Conservation (phyloP, 2,888 invertebrate species). For the Sarcophaga subvicina region DNA sequence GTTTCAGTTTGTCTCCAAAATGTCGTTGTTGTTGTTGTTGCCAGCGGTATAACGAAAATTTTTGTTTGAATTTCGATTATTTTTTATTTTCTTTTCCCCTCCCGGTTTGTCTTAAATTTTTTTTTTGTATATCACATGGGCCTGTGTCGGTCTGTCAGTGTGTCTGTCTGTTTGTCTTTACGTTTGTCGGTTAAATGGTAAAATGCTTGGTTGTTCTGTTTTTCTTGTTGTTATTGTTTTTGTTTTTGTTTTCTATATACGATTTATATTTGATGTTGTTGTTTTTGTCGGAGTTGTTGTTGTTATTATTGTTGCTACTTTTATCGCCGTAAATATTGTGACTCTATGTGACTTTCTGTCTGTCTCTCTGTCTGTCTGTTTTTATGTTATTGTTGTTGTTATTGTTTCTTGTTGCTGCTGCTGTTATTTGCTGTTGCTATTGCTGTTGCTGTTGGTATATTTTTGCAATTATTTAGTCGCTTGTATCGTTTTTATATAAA, state of each 20-base stretch:
- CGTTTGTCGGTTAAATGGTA: slow-evolving; percentile 9
- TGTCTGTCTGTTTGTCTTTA: slow-evolving; percentile 20
- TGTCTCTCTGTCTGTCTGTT: too few species aligned
- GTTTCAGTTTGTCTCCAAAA: slow-evolving; percentile 67
- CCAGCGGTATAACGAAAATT: slow-evolving; percentile 50
- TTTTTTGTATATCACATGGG: slow-evolving; percentile 48
- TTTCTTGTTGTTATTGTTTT: background rate
- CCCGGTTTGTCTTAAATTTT: slow-evolving; percentile 30
- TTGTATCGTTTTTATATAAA: slow-evolving; percentile 17
- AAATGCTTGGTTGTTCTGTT: background rate
- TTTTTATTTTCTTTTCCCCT: background rate
- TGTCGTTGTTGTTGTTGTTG: slow-evolving; percentile 25
- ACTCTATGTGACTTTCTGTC: slow-evolving; percentile 41
- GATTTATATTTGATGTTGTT: slow-evolving; percentile 47
- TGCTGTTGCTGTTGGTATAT: slow-evolving; percentile 28
- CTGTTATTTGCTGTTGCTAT: slow-evolving; percentile 17
- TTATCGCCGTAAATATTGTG: slow-evolving; percentile 48
- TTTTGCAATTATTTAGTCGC: slow-evolving; percentile 48
- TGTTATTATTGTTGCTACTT: slow-evolving; percentile 20
- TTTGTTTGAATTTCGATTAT: slow-evolving; percentile 52
- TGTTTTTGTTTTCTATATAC: slow-evolving; percentile 39
- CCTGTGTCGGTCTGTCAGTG: slow-evolving; percentile 4
- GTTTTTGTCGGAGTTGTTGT: slow-evolving; percentile 11
- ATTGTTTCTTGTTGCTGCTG: background rate
- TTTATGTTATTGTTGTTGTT: too few species aligned